Evolutionary conservation across 2,797 vertebrate genomes (phyloP), one percentile per base, ranked within the genome.

Genomic region (Xenops minutus): DNA sequence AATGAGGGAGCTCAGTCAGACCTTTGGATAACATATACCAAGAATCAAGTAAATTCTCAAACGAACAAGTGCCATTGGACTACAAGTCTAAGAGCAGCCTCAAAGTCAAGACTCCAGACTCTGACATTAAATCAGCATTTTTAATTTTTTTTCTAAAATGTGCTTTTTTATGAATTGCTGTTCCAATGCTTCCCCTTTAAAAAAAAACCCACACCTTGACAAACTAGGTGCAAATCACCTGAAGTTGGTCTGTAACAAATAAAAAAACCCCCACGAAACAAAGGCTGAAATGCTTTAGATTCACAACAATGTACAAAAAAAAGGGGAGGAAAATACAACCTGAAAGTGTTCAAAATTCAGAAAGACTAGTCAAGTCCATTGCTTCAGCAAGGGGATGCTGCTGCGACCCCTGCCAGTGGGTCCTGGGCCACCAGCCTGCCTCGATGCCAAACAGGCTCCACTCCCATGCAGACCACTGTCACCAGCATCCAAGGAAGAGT

Each of bases 211-310:
- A 87, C 51, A 85, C 48, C 75, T 91, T 85, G 80, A 76, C 92
- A 52, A 86, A 96, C 39, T 59, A 93, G 95, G 96, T 84, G 81
- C 91, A 93, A 90, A 92, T 87, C 86, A 94, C 96, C 92, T 85
- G 91, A 95, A 94, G 66, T 95, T 77, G 84, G 71, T 93, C 88
- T 89, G 46, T 95, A 97, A 98, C 97, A 98, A 97, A 97, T 85
- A 96, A 88, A 90, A 96, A 48, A 66, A 20, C 0, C 0, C 7
- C 37, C 86, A 92, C 83, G 74, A 93, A 96, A 86, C 93, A 86
- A 96, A 97, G 93, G 95, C 90, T 97, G 96, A 98, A 98, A 98
- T 97, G 97, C 97, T 97, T 97, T 75, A 97, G 97, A 97, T 95
- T 97, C 97, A 97, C 96, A 97, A 98, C 95, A 97, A 95, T 83